Conservation (phyloP, 35 echinoderm and acorn worm genomes). For the Strongylocentrotus purpuratus region DNA sequence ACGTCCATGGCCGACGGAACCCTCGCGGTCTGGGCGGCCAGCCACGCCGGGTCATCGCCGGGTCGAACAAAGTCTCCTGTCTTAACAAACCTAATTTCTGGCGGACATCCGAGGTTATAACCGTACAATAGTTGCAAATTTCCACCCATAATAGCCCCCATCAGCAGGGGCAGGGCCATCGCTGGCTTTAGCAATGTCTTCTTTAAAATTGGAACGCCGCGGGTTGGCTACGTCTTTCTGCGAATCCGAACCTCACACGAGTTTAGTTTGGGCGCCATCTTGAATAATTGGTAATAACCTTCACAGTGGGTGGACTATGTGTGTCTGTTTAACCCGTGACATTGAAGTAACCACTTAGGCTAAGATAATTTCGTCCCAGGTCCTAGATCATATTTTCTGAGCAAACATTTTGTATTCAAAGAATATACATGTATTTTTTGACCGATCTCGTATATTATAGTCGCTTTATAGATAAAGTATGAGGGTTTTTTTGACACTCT, state of each 20-base stretch:
- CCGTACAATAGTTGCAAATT: neutral
- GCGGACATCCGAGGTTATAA: neutral
- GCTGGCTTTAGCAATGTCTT: neutral
- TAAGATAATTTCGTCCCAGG: neutral
- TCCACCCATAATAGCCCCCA: neutral
- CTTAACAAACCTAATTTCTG: slow-evolving; percentile 1
- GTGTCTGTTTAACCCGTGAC: neutral
- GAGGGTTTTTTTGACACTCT: no score
- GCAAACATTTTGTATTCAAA: neutral
- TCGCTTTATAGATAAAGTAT: neutral
- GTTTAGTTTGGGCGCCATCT: slow-evolving; percentile 26
- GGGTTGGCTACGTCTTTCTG: neutral
- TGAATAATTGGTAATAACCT: slow-evolving; percentile 41
- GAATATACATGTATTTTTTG: neutral
- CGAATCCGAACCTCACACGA: neutral
- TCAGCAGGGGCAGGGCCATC: neutral
- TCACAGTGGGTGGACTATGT: neutral
- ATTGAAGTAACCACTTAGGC: neutral
- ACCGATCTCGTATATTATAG: neutral
- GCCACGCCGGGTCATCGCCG: neutral
- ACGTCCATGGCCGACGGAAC: no score
- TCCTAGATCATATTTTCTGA: neutral
- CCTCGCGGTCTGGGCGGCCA: no score
- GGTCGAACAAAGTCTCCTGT: neutral
- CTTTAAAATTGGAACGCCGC: neutral